Evolutionary conservation across 1,140 invertebrate species (phyloP).

Genomic region (Caenorhabditis remanei): DNA sequence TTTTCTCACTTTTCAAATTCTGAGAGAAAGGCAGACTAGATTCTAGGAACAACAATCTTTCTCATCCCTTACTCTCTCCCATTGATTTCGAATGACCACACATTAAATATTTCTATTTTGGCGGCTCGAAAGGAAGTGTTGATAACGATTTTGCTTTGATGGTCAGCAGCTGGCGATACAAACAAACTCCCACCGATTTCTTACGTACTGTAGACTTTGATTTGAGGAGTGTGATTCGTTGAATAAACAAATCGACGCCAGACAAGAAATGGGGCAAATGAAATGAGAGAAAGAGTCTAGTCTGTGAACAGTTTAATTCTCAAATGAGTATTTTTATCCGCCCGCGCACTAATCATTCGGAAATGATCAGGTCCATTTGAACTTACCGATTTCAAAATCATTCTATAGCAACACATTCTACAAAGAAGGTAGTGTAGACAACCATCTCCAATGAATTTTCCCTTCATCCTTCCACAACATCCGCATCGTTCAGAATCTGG

Average conservation of each 20-base stretch:
- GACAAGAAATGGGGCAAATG: neutral
- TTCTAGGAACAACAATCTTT: neutral
- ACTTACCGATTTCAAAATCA: neutral
- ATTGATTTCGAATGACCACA: neutral
- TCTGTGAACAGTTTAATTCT: neutral
- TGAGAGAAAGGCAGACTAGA: neutral
- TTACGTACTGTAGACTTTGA: conserved; percentile 43
- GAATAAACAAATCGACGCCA: neutral
- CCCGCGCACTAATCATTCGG: neutral
- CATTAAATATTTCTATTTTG: neutral
- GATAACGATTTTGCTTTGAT: neutral
- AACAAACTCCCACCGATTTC: neutral
- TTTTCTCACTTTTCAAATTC: neutral
- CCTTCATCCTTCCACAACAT: neutral
- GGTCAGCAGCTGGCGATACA: neutral
- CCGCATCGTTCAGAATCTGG: neutral
- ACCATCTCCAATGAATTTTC: neutral
- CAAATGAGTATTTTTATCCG: neutral
- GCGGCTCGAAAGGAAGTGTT: neutral
- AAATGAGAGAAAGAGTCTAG: neutral
- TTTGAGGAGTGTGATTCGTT: neutral
- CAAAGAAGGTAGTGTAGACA: neutral
- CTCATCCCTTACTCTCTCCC: neutral
- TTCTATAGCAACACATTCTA: neutral
- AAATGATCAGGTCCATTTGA: neutral